Conservation (phyloP, 2,797 vertebrate species). For the Myotis pilosus region DNA sequence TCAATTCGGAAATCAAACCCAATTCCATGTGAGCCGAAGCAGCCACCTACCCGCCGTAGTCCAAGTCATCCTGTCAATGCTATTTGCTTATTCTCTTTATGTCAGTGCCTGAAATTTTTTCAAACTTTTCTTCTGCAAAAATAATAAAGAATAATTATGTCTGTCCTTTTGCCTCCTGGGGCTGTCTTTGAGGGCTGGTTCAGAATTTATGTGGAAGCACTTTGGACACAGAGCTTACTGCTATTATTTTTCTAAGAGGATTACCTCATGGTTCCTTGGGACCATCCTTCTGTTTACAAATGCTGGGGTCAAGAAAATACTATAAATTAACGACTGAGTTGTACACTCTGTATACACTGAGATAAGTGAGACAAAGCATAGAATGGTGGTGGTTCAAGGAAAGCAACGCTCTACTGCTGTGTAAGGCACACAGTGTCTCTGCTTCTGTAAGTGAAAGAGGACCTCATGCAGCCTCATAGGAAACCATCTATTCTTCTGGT, state of each 20-base stretch:
- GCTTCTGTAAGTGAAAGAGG: not conserved
- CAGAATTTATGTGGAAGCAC: not conserved
- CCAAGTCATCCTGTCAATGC: not conserved
- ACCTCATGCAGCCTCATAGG: not conserved
- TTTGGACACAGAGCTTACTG: not conserved
- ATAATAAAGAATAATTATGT: conserved; percentile 23
- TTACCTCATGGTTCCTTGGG: conserved; percentile 11
- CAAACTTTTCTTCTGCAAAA: conserved; percentile 12
- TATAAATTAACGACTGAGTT: not conserved
- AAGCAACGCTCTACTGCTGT: not conserved
- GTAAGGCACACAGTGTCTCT: not conserved
- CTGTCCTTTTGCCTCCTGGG: not conserved
- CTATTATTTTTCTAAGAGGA: not conserved
- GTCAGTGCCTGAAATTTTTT: not conserved
- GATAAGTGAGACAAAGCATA: not conserved
- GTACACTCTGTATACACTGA: not conserved
- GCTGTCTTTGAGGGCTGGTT: not conserved
- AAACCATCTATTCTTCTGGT: not conserved
- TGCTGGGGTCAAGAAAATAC: conserved; percentile 1
- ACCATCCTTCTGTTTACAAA: not conserved
- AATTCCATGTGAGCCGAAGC: not conserved
- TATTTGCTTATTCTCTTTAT: not conserved
- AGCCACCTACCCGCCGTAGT: rapidly evolving
- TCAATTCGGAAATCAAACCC: not conserved
- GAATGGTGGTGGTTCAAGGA: not conserved